Evolutionary conservation across 2,888 invertebrate species (phyloP), one percentile per base, ranked within the genome.

Genomic region (Dryomyza anilis): DNA sequence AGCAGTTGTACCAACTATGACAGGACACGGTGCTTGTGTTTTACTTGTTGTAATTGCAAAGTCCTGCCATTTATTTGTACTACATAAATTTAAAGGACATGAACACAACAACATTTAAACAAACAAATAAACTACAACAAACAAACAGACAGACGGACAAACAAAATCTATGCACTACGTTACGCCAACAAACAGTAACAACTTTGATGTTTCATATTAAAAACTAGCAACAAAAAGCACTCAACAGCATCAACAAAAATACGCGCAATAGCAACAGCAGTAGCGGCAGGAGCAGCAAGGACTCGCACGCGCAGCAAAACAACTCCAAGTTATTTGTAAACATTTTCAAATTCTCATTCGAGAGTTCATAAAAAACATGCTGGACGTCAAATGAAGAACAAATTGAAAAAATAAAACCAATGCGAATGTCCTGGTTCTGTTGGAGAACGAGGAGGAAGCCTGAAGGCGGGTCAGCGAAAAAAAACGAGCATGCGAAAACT

Each of bases 301-400:
- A 33, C 30, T 19, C 16, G 30, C 25, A 53, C n/a, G 25, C 43
- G 50, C 19, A 36, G 48, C 48, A 33, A 48, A 46, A 36, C 60
- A 60, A 50, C 52, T 60, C 12, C 62, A n/a, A 62, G 64, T 67
- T 68, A 67, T 68, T 70, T 70, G 67, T 69, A 65, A 67, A 65
- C 67, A 67, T 66, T 68, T 66, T 70, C 64, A 67, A 69, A 66
- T 53, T 65, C 65, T 50, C 69, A 66, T 68, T 67, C 65, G 50
- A 62, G 63, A 66, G 55, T 63, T 64, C 62, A 52, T 61, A 53
- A 67, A 69, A 64, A 63, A 62, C 23, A 5, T 30, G 19, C 29
- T 4, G 46, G n/a, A n/a, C 12, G 19, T 16, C 33, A 53, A 53
- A 7, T 4, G 19, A 46, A 46, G 10, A 21, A 25, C 3, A 33